Evolutionary conservation across 1,140 invertebrate species (phyloP), one percentile per base, ranked within the genome.

Genomic region (Brachionus koreanus): DNA sequence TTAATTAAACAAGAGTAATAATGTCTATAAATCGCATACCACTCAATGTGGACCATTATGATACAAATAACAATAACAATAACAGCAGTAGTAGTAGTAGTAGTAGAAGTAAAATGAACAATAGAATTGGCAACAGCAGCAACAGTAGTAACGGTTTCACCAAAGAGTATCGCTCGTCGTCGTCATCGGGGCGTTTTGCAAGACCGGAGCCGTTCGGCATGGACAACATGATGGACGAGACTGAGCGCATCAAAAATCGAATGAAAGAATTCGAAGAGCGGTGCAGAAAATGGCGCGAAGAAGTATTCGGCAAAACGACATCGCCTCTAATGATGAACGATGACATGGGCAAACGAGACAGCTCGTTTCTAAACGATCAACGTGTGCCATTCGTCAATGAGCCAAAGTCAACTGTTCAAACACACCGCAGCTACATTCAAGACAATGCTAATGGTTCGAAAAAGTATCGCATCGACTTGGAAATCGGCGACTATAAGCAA

Each of bases 241-340:
- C 74, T 5, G 76, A 81, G 10, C 25, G 52, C n/a, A 82, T 82
- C 12, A 46, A 42, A 35, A 67, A 13, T 33, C 19, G 79, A 13
- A 82, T 82, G 67, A 46, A 12, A 37, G 82, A 82, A 13, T 82
- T 82, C 35, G 82, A 82, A 52, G 82, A 82, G 9, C 57, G 61
- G 16, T 82, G 82, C 42, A 10, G 67, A 10, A 65, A 65, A 42
- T 82, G 82, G 65, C 61, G 82, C 19, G 65, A 82, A 52, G 37
- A 72, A 29, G 23, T 82, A 7, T 82, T 82, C 52, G 19, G 6
- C 29, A 61, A 72, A 43, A 35, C n/a, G n/a, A n/a, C 63, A 29
- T 29, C 29, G 29, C 10, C 9, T 13, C 0, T 39, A 12, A 19
- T 37, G 9, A 19, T 37, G 9, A 65, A 75, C 33, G 13, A 35